phyloP scores from a whole-genome alignment of 2,888 invertebrate genomes.

The Anthophora plumipes region DNA sequence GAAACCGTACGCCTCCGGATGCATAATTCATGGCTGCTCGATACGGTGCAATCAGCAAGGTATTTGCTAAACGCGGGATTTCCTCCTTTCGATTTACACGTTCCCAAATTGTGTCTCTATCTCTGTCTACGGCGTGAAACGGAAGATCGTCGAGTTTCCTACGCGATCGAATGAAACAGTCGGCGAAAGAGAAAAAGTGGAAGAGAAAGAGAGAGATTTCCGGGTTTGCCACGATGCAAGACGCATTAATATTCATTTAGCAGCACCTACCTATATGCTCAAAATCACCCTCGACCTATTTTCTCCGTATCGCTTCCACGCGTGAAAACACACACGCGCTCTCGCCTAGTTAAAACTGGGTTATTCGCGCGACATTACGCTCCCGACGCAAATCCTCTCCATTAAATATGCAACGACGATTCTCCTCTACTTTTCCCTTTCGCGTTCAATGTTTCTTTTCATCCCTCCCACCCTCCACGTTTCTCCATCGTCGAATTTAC shows the following conservation, averaged over 20 bases:
- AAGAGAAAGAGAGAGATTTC: no score
- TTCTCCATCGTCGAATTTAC: no score
- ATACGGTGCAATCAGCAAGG: slow-evolving; percentile 47
- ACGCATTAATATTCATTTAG: slow-evolving; percentile 81
- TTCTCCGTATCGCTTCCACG: slow-evolving; percentile 46
- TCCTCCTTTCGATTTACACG: slow-evolving; percentile 44
- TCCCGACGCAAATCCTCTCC: slow-evolving; percentile 33
- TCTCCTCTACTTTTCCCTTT: background rate
- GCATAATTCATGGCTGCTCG: slow-evolving; percentile 50
- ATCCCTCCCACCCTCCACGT: background rate
- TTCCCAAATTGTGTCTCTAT: background rate
- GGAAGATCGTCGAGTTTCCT: slow-evolving; percentile 23
- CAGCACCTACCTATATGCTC: slow-evolving; percentile 60
- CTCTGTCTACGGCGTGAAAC: background rate
- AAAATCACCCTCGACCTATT: slow-evolving; percentile 68
- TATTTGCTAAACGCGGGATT: slow-evolving; percentile 43
- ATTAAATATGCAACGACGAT: slow-evolving; percentile 45
- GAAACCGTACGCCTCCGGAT: slow-evolving; percentile 14
- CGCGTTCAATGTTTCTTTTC: background rate
- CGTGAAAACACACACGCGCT: slow-evolving; percentile 43
- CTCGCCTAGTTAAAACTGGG: slow-evolving; percentile 67
- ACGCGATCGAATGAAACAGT: slow-evolving; percentile 23
- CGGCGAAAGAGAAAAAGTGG: slow-evolving; percentile 2
- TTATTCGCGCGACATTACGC: slow-evolving; percentile 65
- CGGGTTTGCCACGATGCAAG: slow-evolving; percentile 19